phyloP scores from a whole-genome alignment of 1,140 invertebrate species.

The Diachasmimorpha longicaudata region DNA sequence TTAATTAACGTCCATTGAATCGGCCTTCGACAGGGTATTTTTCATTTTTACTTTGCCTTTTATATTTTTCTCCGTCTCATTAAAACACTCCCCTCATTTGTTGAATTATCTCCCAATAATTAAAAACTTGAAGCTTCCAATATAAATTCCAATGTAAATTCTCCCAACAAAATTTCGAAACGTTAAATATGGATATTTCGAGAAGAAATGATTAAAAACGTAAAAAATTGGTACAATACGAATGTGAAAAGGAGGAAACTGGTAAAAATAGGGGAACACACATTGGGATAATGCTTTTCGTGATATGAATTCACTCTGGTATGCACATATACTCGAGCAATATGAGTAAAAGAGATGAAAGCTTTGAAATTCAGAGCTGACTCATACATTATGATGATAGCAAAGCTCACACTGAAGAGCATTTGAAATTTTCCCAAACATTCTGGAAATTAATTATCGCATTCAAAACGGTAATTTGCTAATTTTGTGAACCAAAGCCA shows the following conservation, averaged over 20 bases:
- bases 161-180: too few relatives aligned
- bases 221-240: neutral
- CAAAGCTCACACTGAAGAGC: neutral
- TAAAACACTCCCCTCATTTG: too few relatives aligned
- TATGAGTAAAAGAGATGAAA: neutral
- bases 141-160: too few relatives aligned
- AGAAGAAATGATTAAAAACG: too few relatives aligned
- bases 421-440: neutral
- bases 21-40: too few relatives aligned
- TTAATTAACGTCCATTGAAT: too few relatives aligned
- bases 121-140: neutral
- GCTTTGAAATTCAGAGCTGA: constrained; percentile 14
- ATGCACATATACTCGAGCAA: neutral
- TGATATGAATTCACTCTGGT: constrained; percentile 8
- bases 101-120: neutral
- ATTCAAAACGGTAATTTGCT: neutral
- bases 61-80: too few relatives aligned
- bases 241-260: too few relatives aligned
- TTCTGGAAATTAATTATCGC: neutral
- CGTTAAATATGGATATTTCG: too few relatives aligned
- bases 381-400: constrained; percentile 16
- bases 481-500: neutral
- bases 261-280: neutral
- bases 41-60: too few relatives aligned
- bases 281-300: constrained; percentile 18